These are phyloP conservation scores for Recurvirostra avosetta DNA, from an alignment of 2,113 vertebrate species.

Conservation along the genomic window DNA sequence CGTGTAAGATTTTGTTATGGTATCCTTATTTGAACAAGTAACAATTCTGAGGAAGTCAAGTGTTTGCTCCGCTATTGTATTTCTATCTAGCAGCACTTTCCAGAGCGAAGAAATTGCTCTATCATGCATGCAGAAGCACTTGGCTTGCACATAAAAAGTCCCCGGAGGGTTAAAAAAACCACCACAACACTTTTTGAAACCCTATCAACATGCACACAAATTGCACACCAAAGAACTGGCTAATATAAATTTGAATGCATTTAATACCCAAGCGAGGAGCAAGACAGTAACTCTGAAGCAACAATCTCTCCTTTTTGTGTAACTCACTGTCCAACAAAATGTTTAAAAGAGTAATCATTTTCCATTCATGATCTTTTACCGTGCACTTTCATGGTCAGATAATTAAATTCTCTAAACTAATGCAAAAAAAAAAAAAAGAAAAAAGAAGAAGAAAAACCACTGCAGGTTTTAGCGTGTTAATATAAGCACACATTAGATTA, in stretches of 20 bases:
- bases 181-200: not conserved
- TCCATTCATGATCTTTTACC: not conserved
- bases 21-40: constrained; percentile 36
- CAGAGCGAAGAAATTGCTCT: constrained; percentile 3
- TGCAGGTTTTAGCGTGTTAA: not conserved
- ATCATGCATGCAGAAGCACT: constrained; percentile 27
- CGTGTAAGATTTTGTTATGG: not conserved
- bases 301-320: not conserved
- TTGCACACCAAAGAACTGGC: not conserved
- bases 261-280: not conserved
- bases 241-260: constrained; percentile 11
- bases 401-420: not conserved
- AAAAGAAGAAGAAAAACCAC: not conserved
- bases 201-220: constrained; percentile 27
- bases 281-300: not conserved
- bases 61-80: constrained; percentile 29
- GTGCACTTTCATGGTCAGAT: not conserved
- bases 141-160: constrained; percentile 35
- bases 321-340: not conserved
- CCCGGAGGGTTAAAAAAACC: not conserved
- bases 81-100: constrained; percentile 42
- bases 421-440: not conserved
- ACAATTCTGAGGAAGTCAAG: constrained; percentile 25
- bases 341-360: constrained; percentile 13
- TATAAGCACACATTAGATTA: not conserved